Evolutionary conservation across 2,888 invertebrate genomes (phyloP).

Genomic region (Synergus umbraculus): DNA sequence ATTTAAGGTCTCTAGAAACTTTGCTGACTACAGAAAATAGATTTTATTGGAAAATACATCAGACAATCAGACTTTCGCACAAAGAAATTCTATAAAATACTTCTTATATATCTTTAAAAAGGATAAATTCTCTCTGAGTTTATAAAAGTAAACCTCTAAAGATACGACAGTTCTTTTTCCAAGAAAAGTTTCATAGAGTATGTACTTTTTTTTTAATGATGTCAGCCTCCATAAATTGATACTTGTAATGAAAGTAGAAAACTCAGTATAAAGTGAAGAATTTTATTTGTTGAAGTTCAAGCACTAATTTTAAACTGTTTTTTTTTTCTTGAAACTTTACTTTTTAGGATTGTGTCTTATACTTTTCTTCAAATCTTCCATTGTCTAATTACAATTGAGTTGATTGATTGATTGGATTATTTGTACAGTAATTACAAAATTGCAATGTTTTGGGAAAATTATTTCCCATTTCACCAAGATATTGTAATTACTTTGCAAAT

Average conservation of each 20-base stretch:
- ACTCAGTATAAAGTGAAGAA: neutral
- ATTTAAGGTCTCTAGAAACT: neutral
- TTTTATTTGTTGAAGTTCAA: neutral
- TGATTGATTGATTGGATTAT: no score
- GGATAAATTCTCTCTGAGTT: slow-evolving; percentile 16
- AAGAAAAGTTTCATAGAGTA: neutral
- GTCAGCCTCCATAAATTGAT: slow-evolving; percentile 25
- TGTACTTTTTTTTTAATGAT: slow-evolving; percentile 18
- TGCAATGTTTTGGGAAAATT: no score
- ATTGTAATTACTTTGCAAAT: no score
- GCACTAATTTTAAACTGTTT: neutral
- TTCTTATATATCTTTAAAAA: slow-evolving; percentile 22
- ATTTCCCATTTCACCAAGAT: no score
- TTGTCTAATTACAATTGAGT: no score
- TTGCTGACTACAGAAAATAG: neutral
- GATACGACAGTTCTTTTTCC: slow-evolving; percentile 11
- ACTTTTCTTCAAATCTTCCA: neutral
- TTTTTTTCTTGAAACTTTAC: neutral
- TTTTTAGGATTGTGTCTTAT: no score
- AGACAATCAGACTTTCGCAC: slow-evolving; percentile 21
- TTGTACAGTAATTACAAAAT: no score
- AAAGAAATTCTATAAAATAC: slow-evolving; percentile 25
- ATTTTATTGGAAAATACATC: slow-evolving; percentile 26
- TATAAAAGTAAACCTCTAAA: slow-evolving; percentile 32
- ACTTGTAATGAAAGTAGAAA: slow-evolving; percentile 10